A percentile compares a stretch with the other conserved stretches of the same genome.
Conservation (phyloP, 2,113 vertebrate genomes). For the Brachyhypopomus gauderio region DNA sequence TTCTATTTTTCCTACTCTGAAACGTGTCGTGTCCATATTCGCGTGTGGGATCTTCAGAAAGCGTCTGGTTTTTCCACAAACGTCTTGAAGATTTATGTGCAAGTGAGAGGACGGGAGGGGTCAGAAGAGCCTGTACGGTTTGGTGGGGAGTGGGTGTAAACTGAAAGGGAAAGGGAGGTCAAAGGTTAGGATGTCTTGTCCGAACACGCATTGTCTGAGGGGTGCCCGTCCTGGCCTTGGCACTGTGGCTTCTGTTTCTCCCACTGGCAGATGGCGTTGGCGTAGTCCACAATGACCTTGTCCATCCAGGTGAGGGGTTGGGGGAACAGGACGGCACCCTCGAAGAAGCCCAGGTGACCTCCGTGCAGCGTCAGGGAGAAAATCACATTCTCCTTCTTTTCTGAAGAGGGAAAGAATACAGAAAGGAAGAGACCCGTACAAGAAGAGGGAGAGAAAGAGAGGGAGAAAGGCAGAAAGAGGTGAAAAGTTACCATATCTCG, state of each 20-base stretch:
- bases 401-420: conserved; percentile 59
- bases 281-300: conserved; percentile 94
- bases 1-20: conserved; percentile 26
- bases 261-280: conserved; percentile 95
- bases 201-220: conserved; percentile 63
- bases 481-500: not conserved
- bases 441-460: not conserved
- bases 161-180: conserved; percentile 1
- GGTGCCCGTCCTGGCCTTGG: conserved; percentile 69
- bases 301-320: conserved; percentile 99
- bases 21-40: conserved; percentile 35
- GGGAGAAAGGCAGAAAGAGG: not conserved
- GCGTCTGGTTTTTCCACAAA: not conserved
- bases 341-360: conserved; percentile 98
- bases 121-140: not conserved
- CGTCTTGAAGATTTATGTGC: not conserved
- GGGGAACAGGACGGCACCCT: conserved; percentile 94
- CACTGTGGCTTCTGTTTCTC: conserved; percentile 91
- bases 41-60: not conserved
- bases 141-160: conserved; percentile 20
- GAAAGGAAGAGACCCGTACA: not conserved
- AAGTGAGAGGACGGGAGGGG: not conserved
- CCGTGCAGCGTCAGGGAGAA: conserved; percentile 93
- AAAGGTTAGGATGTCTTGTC: conserved; percentile 64
- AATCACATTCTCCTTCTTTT: conserved; percentile 93